Percentiles rank a stretch among this genome's conserved stretches.
These are phyloP conservation scores for Acanthopagrus latus DNA, from an alignment of 2,797 vertebrate species.

Conservation along the genomic window DNA sequence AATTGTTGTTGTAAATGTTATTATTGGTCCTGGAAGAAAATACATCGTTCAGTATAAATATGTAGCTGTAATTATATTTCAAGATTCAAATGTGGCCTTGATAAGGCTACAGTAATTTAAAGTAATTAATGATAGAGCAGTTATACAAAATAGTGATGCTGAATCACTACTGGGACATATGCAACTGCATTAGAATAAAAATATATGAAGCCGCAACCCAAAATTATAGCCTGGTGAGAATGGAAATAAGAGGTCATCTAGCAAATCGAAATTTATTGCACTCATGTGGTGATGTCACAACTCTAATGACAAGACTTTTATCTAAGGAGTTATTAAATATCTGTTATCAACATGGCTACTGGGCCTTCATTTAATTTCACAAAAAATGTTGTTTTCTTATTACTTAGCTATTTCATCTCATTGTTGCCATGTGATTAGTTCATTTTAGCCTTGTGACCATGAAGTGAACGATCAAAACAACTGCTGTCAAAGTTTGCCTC, in stretches of 20 bases:
- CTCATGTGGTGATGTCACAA: conserved; percentile 71
- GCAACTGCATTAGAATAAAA: neutral
- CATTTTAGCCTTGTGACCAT: conserved; percentile 25
- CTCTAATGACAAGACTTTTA: conserved; percentile 69
- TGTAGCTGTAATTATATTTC: no score
- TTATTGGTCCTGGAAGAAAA: no score
- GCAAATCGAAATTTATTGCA: conserved; percentile 58
- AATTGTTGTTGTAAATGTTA: no score
- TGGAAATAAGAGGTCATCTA: conserved; percentile 42
- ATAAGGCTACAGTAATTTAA: neutral
- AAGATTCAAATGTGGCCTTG: neutral
- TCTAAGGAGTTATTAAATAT: conserved; percentile 46
- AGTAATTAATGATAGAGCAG: neutral
- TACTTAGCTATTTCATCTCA: conserved; percentile 24
- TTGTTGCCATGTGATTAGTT: conserved; percentile 12
- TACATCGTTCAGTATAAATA: no score
- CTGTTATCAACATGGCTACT: neutral
- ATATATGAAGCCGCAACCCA: neutral
- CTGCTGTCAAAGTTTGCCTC: neutral
- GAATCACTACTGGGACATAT: neutral
- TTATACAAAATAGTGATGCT: neutral
- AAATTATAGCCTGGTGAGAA: neutral
- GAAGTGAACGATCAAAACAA: conserved; percentile 21
- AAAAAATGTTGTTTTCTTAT: neutral
- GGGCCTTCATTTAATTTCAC: neutral